These are phyloP conservation scores for Aplidium turbinatum DNA, from an alignment of 23 tunicate species.

Conservation along the genomic window DNA sequence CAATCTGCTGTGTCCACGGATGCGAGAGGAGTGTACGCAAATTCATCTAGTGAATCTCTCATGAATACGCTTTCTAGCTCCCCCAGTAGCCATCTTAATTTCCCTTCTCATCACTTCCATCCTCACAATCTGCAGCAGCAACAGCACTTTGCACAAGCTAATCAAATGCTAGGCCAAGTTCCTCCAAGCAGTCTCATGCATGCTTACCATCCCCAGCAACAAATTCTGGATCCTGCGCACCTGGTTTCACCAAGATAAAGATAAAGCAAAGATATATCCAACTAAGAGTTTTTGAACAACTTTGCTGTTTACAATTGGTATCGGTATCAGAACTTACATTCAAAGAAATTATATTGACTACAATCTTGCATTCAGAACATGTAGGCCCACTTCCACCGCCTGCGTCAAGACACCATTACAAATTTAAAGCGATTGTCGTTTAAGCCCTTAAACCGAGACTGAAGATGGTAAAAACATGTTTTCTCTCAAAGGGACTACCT, in stretches of 20 bases:
- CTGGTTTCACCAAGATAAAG: slow-evolving; percentile 11
- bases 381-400: too few species aligned
- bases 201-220: neutral
- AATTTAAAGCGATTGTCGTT: too few species aligned
- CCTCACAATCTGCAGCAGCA: slow-evolving; percentile 42
- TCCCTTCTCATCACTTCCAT: slow-evolving; percentile 54
- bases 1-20: neutral
- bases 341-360: too few species aligned
- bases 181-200: slow-evolving; percentile 25
- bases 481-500: too few species aligned
- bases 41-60: slow-evolving; percentile 1
- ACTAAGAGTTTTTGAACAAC: too few species aligned
- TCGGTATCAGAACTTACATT: too few species aligned
- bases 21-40: slow-evolving; percentile 3
- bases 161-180: slow-evolving; percentile 45
- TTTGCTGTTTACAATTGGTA: too few species aligned
- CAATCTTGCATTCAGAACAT: too few species aligned
- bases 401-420: too few species aligned
- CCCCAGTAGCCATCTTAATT: slow-evolving; percentile 26
- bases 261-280: neutral
- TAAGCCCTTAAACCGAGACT: too few species aligned
- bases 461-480: too few species aligned
- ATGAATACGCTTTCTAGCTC: slow-evolving; percentile 24
- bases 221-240: slow-evolving; percentile 1
- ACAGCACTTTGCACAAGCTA: slow-evolving; percentile 39